These are phyloP conservation scores for Serilophus lunatus DNA, from an alignment of 2,113 vertebrate species.

Conservation along the genomic window DNA sequence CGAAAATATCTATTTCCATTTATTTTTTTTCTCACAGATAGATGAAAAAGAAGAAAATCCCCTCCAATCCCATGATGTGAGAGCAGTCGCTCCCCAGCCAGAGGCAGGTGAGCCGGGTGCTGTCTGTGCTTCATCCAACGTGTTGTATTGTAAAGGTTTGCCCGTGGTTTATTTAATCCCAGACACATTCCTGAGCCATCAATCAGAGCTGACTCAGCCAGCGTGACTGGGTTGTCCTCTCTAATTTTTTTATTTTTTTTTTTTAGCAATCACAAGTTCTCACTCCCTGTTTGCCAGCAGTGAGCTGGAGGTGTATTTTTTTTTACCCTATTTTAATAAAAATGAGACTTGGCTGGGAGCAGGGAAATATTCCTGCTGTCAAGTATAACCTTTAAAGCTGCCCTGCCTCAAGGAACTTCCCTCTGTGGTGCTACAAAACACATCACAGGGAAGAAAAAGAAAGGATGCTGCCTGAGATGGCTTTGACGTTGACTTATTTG, in stretches of 20 bases:
- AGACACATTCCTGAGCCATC: constrained; percentile 54
- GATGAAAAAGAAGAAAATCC: neutral
- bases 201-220: constrained; percentile 55
- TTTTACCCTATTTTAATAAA: neutral
- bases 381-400: constrained; percentile 9
- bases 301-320: neutral
- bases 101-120: constrained; percentile 27
- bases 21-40: neutral
- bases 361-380: neutral
- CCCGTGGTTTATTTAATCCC: constrained; percentile 7
- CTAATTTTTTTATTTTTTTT: neutral
- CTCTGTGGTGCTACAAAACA: neutral
- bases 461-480: neutral
- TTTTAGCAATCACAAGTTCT: constrained; percentile 31
- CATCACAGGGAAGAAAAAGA: neutral
- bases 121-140: neutral
- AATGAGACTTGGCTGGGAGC: neutral
- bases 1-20: accelerated
- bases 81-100: neutral
- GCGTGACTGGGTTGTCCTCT: constrained; percentile 3
- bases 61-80: neutral
- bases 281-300: neutral
- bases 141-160: neutral
- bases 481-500: accelerated
- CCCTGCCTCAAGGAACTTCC: neutral